Percentiles rank a stretch among this genome's conserved stretches.
Conservation (phyloP, 2,888 invertebrate species). For the Tenthredo mesomela region DNA sequence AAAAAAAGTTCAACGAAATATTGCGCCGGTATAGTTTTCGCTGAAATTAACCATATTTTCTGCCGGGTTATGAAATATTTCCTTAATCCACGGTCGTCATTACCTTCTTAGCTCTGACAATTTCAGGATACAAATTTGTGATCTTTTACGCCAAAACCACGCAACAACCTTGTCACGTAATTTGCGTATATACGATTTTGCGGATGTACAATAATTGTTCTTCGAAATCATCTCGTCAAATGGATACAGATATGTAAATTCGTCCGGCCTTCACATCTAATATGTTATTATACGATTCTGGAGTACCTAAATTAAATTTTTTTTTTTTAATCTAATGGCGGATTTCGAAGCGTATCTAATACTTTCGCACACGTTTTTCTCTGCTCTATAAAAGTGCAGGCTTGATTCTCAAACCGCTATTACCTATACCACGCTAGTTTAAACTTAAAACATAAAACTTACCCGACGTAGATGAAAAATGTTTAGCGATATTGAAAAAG, state of each 20-base stretch:
- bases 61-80: background rate
- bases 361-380: background rate
- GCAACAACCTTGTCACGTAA: background rate
- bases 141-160: background rate
- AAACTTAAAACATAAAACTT: no score
- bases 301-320: background rate
- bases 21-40: background rate
- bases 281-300: background rate
- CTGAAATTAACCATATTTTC: background rate
- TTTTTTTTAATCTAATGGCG: background rate
- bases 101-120: background rate
- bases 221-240: background rate
- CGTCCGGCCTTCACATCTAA: background rate
- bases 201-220: background rate
- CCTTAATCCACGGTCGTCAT: background rate
- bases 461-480: background rate
- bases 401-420: background rate
- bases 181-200: background rate
- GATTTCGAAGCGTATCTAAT: background rate
- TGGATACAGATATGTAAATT: background rate
- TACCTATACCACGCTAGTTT: no score
- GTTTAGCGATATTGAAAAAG: background rate
- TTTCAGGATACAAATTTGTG: background rate
- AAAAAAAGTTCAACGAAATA: background rate
- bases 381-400: background rate